Percentiles rank a stretch among this genome's conserved stretches.
Evolutionary conservation across 2,797 vertebrate genomes (phyloP).

Genomic region (Channallabes apus): DNA sequence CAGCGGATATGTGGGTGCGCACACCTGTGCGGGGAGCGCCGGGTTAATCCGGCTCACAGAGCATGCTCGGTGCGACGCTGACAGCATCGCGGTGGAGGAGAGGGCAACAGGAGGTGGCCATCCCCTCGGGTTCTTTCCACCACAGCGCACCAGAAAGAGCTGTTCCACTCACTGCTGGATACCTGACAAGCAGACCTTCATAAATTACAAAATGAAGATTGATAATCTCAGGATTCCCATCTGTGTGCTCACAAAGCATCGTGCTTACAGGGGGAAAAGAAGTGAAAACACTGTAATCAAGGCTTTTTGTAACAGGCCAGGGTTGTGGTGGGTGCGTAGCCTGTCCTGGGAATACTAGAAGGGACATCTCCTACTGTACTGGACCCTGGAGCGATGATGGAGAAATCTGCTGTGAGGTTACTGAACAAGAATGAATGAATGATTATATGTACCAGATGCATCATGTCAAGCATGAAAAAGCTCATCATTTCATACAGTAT

Average conservation of each 20-base stretch:
- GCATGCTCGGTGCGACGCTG: constrained; percentile 35
- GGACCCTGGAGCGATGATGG: too few relatives aligned
- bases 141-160: constrained; percentile 73
- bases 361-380: neutral
- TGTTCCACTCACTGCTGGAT: constrained; percentile 76
- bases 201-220: constrained; percentile 82
- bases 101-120: constrained; percentile 71
- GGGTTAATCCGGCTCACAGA: constrained; percentile 71
- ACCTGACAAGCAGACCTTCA: constrained; percentile 76
- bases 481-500: neutral
- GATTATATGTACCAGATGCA: neutral
- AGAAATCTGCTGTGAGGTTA: neutral
- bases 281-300: constrained; percentile 48
- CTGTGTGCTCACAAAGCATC: constrained; percentile 54
- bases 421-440: neutral
- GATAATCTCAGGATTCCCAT: constrained; percentile 68
- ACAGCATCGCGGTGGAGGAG: constrained; percentile 57
- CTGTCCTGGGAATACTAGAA: neutral
- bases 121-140: constrained; percentile 70
- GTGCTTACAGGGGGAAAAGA: constrained; percentile 40
- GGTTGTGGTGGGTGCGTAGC: neutral
- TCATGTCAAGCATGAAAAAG: neutral
- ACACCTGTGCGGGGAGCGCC: constrained; percentile 73
- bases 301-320: constrained; percentile 39
- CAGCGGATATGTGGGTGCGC: constrained; percentile 69